Evolutionary conservation across 2,113 vertebrate genomes (phyloP).

Genomic region (Willisornis vidua): DNA sequence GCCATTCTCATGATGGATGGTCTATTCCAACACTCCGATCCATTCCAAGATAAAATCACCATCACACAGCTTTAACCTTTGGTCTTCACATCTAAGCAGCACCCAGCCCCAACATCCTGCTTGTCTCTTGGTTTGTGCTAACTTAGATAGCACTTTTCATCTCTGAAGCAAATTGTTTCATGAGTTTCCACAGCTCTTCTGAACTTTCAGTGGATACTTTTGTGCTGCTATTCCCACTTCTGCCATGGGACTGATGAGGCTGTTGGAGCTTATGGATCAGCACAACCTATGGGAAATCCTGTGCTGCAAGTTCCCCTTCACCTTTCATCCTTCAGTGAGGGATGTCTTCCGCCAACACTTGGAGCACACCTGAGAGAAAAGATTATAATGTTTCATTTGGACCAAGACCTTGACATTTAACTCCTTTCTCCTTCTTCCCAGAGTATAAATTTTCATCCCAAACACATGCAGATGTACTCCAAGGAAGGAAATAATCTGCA

Average conservation of each 20-base stretch:
- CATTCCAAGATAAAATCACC: background rate
- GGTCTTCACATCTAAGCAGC: background rate
- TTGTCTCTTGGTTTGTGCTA: background rate
- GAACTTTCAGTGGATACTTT: background rate
- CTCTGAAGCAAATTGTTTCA: background rate
- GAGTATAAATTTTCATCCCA: background rate
- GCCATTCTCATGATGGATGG: rapidly evolving
- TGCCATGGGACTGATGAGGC: rapidly evolving
- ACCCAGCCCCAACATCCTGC: background rate
- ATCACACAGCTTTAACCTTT: background rate
- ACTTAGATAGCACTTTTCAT: background rate
- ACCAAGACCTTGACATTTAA: background rate
- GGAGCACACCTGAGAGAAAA: background rate
- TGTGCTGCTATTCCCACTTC: background rate
- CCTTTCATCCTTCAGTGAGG: background rate
- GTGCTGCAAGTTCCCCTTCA: rapidly evolving
- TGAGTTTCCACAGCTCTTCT: background rate
- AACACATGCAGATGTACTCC: background rate
- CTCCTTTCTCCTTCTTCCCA: background rate
- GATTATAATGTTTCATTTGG: background rate
- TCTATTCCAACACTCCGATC: background rate
- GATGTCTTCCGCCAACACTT: background rate
- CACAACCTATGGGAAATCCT: rapidly evolving
- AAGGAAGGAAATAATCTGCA: background rate
- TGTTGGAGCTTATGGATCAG: background rate